Evolutionary conservation across 1,140 invertebrate genomes (phyloP), one percentile per base, ranked within the genome.

Genomic region (Melanaphis sacchari): DNA sequence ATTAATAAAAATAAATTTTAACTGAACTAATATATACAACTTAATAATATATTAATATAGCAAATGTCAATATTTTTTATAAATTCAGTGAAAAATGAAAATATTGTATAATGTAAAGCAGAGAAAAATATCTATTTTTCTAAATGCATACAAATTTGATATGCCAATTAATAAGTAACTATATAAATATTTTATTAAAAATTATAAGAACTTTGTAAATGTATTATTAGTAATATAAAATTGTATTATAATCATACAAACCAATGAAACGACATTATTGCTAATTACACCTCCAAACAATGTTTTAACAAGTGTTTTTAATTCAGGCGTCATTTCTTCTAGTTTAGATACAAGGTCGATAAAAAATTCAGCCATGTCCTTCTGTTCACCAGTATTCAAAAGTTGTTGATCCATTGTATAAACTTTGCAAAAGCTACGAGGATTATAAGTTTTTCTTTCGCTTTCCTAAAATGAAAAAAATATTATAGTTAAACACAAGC

Each of bases 281-380:
- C 98, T 98, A 31, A 98, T 96, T 0, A 98, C 97, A 59, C 98
- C 98, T 94, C 98, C 98, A 95, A 99, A 99, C 24, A 99, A 95
- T 41, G 97, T 97, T 95, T 99, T 99, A 0, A 99, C 98, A 81
- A 99, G 95, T 93, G 97, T 97, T 95, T 99, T 99, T 85, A 99
- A 95, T 94, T 98, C 97, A 0, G 97, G 97, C 1, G 98, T 98
- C 98, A 99, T 99, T 95, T 99, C 98, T 95, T 99, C 99, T 3
- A 99, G 95, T 95, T 99, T 99, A 15, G 98, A 98, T 21, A 99
- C 98, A 2, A 99, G 96, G 95, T 99, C 98, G 82, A 99, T 99
- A 94, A 99, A 99, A 95, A 99, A 99, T 95, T 99, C 99, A 0
- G 98, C 98, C 99, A 99, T 99, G 95, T 99, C 99, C 95, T 99